phyloP scores from a whole-genome alignment of 1,140 invertebrate species.

The Philaenus spumarius region DNA sequence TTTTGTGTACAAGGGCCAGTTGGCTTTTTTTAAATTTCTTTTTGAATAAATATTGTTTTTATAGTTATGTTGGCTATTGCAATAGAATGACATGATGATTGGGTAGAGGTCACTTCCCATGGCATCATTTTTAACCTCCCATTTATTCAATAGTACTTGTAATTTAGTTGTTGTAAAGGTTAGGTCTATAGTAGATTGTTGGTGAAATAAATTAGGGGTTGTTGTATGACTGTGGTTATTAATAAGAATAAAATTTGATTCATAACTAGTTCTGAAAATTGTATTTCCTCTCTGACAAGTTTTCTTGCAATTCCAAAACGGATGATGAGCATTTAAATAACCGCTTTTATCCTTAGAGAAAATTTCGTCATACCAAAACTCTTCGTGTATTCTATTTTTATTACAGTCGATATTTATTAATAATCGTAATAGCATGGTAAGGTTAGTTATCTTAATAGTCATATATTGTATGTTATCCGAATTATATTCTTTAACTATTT shows the following conservation, averaged over 20 bases:
- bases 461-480: not conserved
- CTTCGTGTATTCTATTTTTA: not conserved
- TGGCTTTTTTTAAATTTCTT: not conserved
- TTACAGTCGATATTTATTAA: not conserved
- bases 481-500: not conserved
- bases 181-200: not conserved
- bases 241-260: not conserved
- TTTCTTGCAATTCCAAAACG: not conserved
- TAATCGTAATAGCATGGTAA: not conserved
- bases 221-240: not conserved
- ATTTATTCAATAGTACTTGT: not conserved
- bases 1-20: not conserved
- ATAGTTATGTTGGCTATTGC: not conserved
- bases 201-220: not conserved
- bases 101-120: not conserved
- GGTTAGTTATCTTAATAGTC: not conserved
- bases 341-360: not conserved
- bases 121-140: too few relatives aligned
- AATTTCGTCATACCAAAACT: not conserved
- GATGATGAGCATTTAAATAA: conserved; percentile 3
- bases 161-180: not conserved
- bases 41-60: not conserved
- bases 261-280: not conserved
- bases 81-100: not conserved
- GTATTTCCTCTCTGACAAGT: not conserved